phyloP scores from a whole-genome alignment of 2,797 vertebrate species.

The Pangasius macronema region DNA sequence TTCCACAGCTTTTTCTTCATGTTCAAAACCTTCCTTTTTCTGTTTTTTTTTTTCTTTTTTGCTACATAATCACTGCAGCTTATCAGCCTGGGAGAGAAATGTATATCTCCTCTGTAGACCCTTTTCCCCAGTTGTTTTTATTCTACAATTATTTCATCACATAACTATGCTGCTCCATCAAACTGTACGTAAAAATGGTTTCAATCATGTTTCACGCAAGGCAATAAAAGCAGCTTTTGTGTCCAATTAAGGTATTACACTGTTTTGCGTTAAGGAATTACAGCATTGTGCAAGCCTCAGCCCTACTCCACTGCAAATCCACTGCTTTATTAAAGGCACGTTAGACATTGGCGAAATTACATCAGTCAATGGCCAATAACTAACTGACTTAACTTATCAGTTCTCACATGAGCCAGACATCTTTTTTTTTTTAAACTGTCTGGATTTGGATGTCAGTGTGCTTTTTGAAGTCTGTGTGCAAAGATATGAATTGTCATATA shows the following conservation, averaged over 20 bases:
- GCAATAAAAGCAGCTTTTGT: slow-evolving; percentile 69
- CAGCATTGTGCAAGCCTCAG: slow-evolving; percentile 58
- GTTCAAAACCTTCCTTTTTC: neutral
- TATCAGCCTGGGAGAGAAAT: slow-evolving; percentile 54
- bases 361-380: slow-evolving; percentile 7
- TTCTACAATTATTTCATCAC: slow-evolving; percentile 68
- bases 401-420: slow-evolving; percentile 42
- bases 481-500: neutral
- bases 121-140: slow-evolving; percentile 40
- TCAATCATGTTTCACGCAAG: slow-evolving; percentile 58
- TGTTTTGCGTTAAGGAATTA: slow-evolving; percentile 67
- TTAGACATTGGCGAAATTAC: slow-evolving; percentile 38
- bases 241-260: slow-evolving; percentile 76
- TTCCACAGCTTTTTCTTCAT: neutral
- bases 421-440: slow-evolving; percentile 16
- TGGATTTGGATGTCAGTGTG: slow-evolving; percentile 8
- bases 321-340: slow-evolving; percentile 4
- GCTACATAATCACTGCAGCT: slow-evolving; percentile 14
- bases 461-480: neutral
- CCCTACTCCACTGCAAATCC: slow-evolving; percentile 22
- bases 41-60: neutral
- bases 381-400: slow-evolving; percentile 44
- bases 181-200: slow-evolving; percentile 62
- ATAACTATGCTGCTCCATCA: slow-evolving; percentile 76
- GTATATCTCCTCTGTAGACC: slow-evolving; percentile 59